Conservation (phyloP, 2,113 vertebrate species). For the Salvelinus alpinus region DNA sequence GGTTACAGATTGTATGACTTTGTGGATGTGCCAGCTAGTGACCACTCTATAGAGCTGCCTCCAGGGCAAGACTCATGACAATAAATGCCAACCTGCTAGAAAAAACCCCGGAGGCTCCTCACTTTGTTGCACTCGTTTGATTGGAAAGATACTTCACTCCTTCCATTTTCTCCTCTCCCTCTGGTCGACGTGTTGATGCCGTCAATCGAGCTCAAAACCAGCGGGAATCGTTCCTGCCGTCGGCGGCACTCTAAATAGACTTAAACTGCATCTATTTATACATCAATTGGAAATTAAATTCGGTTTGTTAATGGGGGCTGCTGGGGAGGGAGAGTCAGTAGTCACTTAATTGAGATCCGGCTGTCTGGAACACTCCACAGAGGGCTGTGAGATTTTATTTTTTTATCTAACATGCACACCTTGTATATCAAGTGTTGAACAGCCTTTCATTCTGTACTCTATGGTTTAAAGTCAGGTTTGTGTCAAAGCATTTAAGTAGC, state of each 20-base stretch:
- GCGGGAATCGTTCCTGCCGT: background rate
- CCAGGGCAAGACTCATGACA: too few relatives aligned
- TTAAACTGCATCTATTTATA: background rate
- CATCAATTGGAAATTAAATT: constrained; percentile 7
- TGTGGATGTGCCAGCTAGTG: too few relatives aligned
- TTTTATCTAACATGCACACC: too few relatives aligned
- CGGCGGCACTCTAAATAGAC: constrained; percentile 26
- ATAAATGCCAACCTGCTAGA: background rate
- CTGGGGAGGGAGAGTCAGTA: background rate
- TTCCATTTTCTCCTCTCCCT: constrained; percentile 29
- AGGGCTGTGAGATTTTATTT: too few relatives aligned
- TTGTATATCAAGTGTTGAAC: too few relatives aligned
- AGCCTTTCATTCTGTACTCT: too few relatives aligned
- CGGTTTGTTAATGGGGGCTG: background rate
- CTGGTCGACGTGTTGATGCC: constrained; percentile 18
- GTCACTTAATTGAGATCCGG: background rate
- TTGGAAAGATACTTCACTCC: constrained; percentile 27
- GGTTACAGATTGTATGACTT: too few relatives aligned
- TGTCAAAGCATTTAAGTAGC: too few relatives aligned
- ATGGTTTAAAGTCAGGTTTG: too few relatives aligned
- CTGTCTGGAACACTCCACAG: background rate
- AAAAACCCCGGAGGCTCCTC: constrained; percentile 35
- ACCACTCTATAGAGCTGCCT: too few relatives aligned
- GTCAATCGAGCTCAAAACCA: background rate
- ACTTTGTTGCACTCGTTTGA: constrained; percentile 45